phyloP scores from a whole-genome alignment of 2,797 vertebrate species.

The Macropus fuliginosus region DNA sequence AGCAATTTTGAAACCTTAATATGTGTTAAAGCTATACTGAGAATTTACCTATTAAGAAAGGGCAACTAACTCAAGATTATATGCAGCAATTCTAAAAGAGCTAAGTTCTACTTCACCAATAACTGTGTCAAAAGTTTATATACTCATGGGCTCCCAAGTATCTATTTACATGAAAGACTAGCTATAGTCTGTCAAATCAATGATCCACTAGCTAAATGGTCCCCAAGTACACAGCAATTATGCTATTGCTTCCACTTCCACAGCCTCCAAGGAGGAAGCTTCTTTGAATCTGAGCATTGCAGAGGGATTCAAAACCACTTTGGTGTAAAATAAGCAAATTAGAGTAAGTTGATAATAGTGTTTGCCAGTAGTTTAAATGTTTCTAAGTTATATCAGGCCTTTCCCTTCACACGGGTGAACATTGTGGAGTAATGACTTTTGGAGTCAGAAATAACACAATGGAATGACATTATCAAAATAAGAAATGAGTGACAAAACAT shows the following conservation, averaged over 20 bases:
- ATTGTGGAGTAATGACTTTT: neutral
- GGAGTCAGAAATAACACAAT: neutral
- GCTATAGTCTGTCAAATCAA: neutral
- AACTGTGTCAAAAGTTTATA: neutral
- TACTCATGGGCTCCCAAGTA: neutral
- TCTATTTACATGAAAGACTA: slow-evolving; percentile 3
- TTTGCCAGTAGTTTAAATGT: neutral
- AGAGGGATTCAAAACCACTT: neutral
- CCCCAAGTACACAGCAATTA: neutral
- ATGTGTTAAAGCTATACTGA: neutral
- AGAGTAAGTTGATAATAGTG: neutral
- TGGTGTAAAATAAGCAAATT: neutral
- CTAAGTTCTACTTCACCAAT: neutral
- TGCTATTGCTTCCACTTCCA: neutral
- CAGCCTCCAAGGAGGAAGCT: neutral
- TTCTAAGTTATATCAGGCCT: neutral
- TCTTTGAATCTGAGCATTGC: neutral
- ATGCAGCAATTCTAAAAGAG: neutral
- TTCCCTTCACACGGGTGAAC: neutral
- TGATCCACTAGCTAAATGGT: neutral
- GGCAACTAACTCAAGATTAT: neutral
- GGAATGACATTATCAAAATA: neutral
- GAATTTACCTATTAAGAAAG: neutral
- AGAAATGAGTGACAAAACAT: neutral
- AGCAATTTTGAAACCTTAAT: neutral